Conservation (phyloP, 2,797 vertebrate genomes). For the Paguma larvata region DNA sequence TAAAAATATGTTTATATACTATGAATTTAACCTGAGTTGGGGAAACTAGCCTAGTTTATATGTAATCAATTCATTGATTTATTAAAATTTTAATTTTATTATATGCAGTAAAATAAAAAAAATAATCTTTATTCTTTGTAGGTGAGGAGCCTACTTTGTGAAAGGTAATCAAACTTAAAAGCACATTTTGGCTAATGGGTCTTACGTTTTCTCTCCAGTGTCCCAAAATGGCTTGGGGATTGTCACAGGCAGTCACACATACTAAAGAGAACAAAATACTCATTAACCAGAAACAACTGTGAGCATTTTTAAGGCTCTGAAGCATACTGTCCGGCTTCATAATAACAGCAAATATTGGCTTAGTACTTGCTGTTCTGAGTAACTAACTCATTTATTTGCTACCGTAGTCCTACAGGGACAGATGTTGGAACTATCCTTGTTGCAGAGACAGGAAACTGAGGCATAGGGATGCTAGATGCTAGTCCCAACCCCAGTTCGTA, state of each 20-base stretch:
- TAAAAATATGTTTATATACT: constrained; percentile 35
- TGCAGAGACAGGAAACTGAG: constrained; percentile 42
- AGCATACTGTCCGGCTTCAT: constrained; percentile 29
- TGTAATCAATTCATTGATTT: not conserved
- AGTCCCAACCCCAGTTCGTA: not conserved
- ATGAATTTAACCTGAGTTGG: constrained; percentile 26
- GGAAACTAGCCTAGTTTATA: constrained; percentile 15
- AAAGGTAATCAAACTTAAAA: not conserved
- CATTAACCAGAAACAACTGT: constrained; percentile 1
- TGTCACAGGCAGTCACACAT: not conserved
- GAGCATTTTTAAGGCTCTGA: constrained; percentile 44
- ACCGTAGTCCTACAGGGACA: not conserved
- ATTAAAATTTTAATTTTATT: constrained; percentile 15
- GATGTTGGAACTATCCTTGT: not conserved
- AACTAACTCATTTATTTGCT: not conserved
- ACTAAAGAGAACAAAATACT: constrained; percentile 15
- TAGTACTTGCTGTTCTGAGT: constrained; percentile 28
- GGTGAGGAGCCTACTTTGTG: not conserved
- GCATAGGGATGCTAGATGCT: not conserved
- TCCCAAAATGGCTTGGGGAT: not conserved
- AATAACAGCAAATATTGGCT: constrained; percentile 40
- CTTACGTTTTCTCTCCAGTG: not conserved
- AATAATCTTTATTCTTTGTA: constrained; percentile 11
- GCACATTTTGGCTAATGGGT: not conserved
- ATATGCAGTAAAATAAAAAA: not conserved